Base-by-base conservation (phyloP, 2,113 vertebrate species). In the Rhea pennata region DNA sequence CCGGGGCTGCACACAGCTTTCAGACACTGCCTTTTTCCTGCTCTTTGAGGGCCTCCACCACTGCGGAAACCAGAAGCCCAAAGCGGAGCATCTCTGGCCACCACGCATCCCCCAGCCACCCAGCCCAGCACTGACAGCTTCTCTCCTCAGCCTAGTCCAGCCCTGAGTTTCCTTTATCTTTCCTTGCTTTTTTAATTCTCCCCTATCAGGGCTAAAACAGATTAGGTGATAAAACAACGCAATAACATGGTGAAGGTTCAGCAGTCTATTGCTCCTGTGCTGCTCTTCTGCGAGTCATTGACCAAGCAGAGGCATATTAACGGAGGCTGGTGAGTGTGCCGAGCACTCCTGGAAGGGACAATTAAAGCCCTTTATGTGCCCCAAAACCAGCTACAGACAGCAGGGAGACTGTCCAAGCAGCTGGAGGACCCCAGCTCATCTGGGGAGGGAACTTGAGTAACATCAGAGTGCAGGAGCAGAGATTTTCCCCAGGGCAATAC, bases 201-300 rank as follows among this genome's bases (percentile, higher is more conserved):
- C 15, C 24, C 10, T 5, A 9, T 5, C 71, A 51, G 58, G 72
- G 69, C 76, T 77, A 94, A 23, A 66, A 9, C 1, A 1, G 36
- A 40, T 20, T 15, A 78, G 76, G 36, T 62, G 72, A 39, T 61
- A 31, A 59, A 27, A 27, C 31, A n/a, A 40, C 2, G n/a, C 0
- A 15, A 3, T 42, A 15, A 75, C 59, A 33, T 2, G 67, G 15
- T 4, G 48, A 27, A 65, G 42, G 16, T 23, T 87, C 84, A 91
- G 81, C 21, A 91, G 75, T 94, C 87, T 39, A 4, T 3, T 84
- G 74, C 95, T 82, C 46, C 78, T 82, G 72, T 85, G 96, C 46
- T 83, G 84, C 84, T 50, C 90, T 80, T 50, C 78, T 40, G 78
- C n/a, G 85, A 90, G 85, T 79, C 71, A 21, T 1, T 11, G 46